Base-by-base conservation (phyloP, 30 jellyfish, hydroid and myxozoan species). In the Mastigias papua region DNA sequence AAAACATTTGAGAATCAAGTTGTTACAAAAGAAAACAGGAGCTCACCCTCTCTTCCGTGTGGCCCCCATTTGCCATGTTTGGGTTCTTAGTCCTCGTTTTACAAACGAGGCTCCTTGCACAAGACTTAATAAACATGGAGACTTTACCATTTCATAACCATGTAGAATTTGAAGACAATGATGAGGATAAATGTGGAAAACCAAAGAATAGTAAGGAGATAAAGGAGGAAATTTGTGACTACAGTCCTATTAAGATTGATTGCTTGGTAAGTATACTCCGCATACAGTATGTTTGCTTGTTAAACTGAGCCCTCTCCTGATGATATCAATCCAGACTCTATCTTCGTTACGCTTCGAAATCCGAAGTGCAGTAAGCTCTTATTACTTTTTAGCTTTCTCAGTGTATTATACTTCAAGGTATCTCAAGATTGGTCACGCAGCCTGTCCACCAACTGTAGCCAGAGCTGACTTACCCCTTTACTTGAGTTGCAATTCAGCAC, bases 71-170 rank as follows among this genome's bases (percentile, higher is more conserved):
- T 7, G 35, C 37, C 74, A 63, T 63, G 74, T 63, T 63, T 63
- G 2, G n/a, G 4, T 16, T 22, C 30, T 57, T 19, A 57, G 23
- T 1, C 20, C 74, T 63, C 74, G 74, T 1, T 21, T 63, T 63
- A 11, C 20, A 63, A 26, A 63, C 37, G 74, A 63, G 74, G 37
- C 74, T 1, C 34, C 22, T 15, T 3, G 9, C 19, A 1, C 37
- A 15, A 9, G 1, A 1, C 11, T 23, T 23, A 23, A 63, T 20
- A 27, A 27, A 9, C 1, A n/a, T 63, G 74, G 74, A 63, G 15
- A 46, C 46, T 21, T 25, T 72, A 5, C 84, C 84, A 1, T 72
- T 72, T 22, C 84, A 72, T 34, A 37, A 72, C 6, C 25, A 72
- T 20, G 69, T 21, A 3, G 69, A 17, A 26, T 0, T 16, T 13